Evolutionary conservation across 2,888 invertebrate species (phyloP), one percentile per base, ranked within the genome.

Genomic region (Rhagium mordax): DNA sequence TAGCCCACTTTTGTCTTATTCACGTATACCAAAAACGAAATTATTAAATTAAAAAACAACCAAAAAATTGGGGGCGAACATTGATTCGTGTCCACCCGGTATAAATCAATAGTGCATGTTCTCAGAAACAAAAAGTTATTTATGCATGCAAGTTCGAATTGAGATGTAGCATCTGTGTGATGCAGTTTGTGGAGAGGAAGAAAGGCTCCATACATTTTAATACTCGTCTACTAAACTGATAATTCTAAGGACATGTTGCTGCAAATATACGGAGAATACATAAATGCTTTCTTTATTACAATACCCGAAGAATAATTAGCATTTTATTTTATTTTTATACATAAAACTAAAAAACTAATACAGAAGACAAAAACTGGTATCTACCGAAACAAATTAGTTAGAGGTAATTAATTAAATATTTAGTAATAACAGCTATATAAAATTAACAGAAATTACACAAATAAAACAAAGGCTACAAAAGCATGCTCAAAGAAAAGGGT

Each of bases 381-480:
- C 29, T 51, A 29, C 16, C 21, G 15, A 70, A 49, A 51, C 16
- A 51, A 51, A 16, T 51, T 1, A 21, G 70, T 70, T 70, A 64
- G 57, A 41, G 29, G 16, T 21, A 6, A 61, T 47, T 61, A 21
- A 47, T 21, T 21, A 49, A 49, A 27, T 20, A 60, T 33, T 33
- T 33, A 47, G 6, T 24, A 16, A 8, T 24, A 5, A n/a, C 47
- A 47, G 24, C 21, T 21, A 41, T 24, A 16, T 57, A 41, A 20
- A 15, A 47, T 18, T n/a, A 33, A 41, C 15, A 53, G 15, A 13
- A 67, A 57, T 10, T 29, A 20, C 8, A 24, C 48, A 65, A 61
- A 10, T 61, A 33, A 69, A 55, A 15, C 13, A 10, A 69, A 55
- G 27, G 71, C 65, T 71, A 71, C 71, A 71, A 71, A 71, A 65